Evolutionary conservation across 2,888 invertebrate genomes (phyloP), one percentile per base, ranked within the genome.

Genomic region (Pilophorus perplexus): DNA sequence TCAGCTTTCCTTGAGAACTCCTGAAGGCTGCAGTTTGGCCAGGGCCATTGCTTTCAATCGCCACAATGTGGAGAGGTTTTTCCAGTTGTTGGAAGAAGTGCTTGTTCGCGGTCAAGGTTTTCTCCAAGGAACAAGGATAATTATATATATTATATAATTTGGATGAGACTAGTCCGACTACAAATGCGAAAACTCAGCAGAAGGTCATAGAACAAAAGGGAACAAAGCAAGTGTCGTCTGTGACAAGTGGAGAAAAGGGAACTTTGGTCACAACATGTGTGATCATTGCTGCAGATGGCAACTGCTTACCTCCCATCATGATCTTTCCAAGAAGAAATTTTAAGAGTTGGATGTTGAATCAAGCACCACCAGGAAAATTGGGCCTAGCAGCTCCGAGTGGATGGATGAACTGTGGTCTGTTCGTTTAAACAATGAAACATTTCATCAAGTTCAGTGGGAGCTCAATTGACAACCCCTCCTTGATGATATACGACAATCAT

Each of bases 221-320:
- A 5, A 23, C 70, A 33, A 76, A 73, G 66, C 72, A 71, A 48
- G 75, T 77, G 8, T 71, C 74, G 14, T 62, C 70, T 12, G 67
- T 75, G 2, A 76, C 76, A 27, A 74, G 73, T 33, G 70, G 75
- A 25, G 77, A 78, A 73, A 72, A 76, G 55, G 76, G 77, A 25
- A 71, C 72, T 25, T 66, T 75, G 3, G 75, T 77, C 1, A 77
- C 77, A 16, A 71, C 40, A 23, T 16, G 28, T 37, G 33, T 23
- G 16, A 64, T 64, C 8, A 18, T 64, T 6, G 23, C 28, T 18
- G 64, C 64, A 60, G 55, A 6, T 33, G 64, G 64, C 20, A 64
- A 57, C 16, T 25, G 18, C 20, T 22, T 66, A 25, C 59, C 66
- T 8, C 59, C 57, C 6, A 57, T 62, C 42, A 66, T 66, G 42